Evolutionary conservation across 2,797 vertebrate genomes (phyloP), one percentile per base, ranked within the genome.

Genomic region (Paguma larvata): DNA sequence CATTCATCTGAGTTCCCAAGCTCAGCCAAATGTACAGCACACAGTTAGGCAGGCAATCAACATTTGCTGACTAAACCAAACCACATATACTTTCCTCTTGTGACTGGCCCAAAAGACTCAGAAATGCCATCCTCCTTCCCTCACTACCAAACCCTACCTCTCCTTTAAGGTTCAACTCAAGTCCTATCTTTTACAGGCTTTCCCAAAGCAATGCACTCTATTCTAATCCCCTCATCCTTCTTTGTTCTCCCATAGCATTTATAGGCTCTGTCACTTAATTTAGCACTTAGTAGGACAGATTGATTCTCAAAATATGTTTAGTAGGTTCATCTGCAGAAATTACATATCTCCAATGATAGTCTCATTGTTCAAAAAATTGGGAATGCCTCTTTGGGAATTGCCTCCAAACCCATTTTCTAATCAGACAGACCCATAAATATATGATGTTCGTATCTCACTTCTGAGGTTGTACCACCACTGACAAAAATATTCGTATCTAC

Each of bases 161-260:
- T 77, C 15, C 73, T 89, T 70, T 14, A 89, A 83, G 62, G 16
- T 84, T 85, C 19, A 78, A 82, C 48, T 72, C 63, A 68, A 85
- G 56, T 59, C 38, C 82, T 23, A 68, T 34, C 51, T 91, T 93
- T 44, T 89, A 51, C 83, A 94, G 85, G 19, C 27, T 78, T 72
- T 89, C 59, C 62, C 65, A 67, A 95, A 95, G n/a, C 53, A 91
- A 38, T 38, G 44, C 46, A 46, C 34, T 92, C 75, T 89, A 53
- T 53, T 73, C 87, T 18, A 10, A 79, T 9, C 25, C 16, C 19
- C 62, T 53, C 38, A 38, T 38, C 41, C 9, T 34, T 15, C 44
- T 92, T 27, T 83, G 44, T 18, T 70, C 46, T 59, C 15, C 72
- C 63, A 72, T 4, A 41, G 59, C 83, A 95, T 8, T 48, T 44